Base-by-base conservation (phyloP, 1,140 invertebrate species). In the Charaxes varanes region DNA sequence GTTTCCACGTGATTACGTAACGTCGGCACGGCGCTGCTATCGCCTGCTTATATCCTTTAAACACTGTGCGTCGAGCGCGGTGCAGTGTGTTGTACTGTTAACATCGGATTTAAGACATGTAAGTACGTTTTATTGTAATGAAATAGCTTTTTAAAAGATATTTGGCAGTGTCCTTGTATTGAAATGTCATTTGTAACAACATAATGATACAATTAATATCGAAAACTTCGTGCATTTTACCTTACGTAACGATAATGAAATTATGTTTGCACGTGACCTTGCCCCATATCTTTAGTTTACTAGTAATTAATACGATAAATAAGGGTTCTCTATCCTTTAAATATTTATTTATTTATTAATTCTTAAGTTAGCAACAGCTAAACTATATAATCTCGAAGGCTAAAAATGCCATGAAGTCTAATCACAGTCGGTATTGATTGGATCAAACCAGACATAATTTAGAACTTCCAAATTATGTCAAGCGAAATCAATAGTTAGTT, bases 261-360 rank as follows among this genome's bases (percentile, higher is more conserved):
- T 70, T 68, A 71, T 68, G 64, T 74, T 81, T 69, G 63, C 74
- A 79, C 74, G 74, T 79, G 78, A 82, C 78, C 72, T 79, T 82
- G 78, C 49, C 32, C 68, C 57, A 69, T 62, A 51, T 54, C 28
- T 8, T 67, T 37, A 28, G 43, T 62, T 56, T 33, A 38, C 38
- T 14, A 26, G 37, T 50, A 47, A 23, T 44, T 33, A 33, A 43
- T 47, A 38, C 41, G 24, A 28, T 35, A 32, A 33, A 23, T 8
- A n/a, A 32, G 15, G 2, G 15, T 18, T 18, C 18, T 10, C 23
- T 12, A 26, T 12, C 23, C 4, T 4, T 1, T 2, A 6, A 6
- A 3, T 2, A 11, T n/a, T n/a, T n/a, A n/a, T n/a, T 6, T 11
- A 26, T 12, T 24, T 3, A 10, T 26, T 12, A 7, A 5, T 1